Evolutionary conservation across 2,888 invertebrate genomes (phyloP).

Genomic region (Drosophila engyochracea): DNA sequence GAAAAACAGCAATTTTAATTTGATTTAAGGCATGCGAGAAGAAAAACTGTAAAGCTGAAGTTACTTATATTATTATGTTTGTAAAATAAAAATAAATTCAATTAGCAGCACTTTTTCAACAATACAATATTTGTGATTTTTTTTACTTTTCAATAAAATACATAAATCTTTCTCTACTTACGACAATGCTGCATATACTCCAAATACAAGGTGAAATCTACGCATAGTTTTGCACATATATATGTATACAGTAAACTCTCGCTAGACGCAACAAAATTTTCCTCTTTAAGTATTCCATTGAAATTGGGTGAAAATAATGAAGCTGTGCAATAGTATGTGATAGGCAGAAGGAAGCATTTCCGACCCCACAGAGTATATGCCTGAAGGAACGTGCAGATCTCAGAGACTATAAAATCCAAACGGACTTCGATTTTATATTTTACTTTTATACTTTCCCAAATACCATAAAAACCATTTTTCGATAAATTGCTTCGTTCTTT

Average conservation of each 20-base stretch:
- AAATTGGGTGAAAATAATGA: neutral
- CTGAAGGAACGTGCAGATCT: no score
- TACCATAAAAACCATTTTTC: no score
- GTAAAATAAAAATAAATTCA: neutral
- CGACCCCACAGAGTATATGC: neutral
- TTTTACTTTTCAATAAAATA: no score
- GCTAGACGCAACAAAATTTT: neutral
- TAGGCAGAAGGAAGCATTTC: neutral
- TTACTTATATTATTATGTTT: neutral
- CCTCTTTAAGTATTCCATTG: neutral
- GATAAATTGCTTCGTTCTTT: no score
- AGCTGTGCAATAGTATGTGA: neutral
- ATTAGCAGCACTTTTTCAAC: neutral
- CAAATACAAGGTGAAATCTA: no score
- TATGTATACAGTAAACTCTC: neutral
- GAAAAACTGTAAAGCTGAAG: neutral
- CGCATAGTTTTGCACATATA: no score
- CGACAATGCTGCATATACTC: no score
- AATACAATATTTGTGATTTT: neutral
- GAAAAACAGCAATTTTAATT: slow-evolving; percentile 28
- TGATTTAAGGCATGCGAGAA: slow-evolving; percentile 25
- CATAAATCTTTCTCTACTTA: no score
- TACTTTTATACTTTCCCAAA: no score
- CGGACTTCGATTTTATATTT: no score
- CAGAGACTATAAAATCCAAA: no score